Base-by-base conservation (phyloP, 2,888 invertebrate genomes). In the Dorcus parallelipipedus region DNA sequence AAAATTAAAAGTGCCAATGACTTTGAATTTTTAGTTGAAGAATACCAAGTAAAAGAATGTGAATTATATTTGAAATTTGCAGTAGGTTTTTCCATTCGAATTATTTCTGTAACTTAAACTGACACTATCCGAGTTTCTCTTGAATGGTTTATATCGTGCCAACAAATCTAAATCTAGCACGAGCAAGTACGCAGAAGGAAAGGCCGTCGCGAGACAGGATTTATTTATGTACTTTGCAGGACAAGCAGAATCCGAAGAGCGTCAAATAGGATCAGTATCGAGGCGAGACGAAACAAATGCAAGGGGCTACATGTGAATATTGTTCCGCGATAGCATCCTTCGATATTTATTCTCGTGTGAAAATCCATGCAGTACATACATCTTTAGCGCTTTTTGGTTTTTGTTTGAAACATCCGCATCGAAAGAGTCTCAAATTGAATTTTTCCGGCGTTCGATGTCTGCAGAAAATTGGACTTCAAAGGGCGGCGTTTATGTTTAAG, bases 201-300 rank as follows among this genome's bases (percentile, higher is more conserved):
- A 52, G 42, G 39, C 38, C 48, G 38, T 57, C 41, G 47, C 38
- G 54, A 53, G 55, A 58, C 49, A 60, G 54, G 58, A 62, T 62
- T 64, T 64, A 64, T 60, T 57, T 58, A 20, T 49, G 53, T 56
- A 62, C 52, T 54, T 58, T 58, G 49, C 49, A 60, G 58, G 56
- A 60, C 60, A 58, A 64, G 50, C 49, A 52, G 45, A 55, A 61
- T 60, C 58, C 54, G 42, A 48, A 53, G 48, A 59, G 50, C 59
- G 63, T 57, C 60, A 54, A 56, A 51, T 62, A 52, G 61, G 56
- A 62, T 58, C 58, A 57, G 52, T 59, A 56, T 51, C 57, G 52
- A 49, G 50, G 57, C 55, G 53, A 62, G 55, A 57, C 9, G 57
- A 57, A 62, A 62, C 59, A 60, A 60, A 60, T 60, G 59, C 53